Base-by-base conservation (phyloP, 2,888 invertebrate genomes). In the Hypolimnas misippus region DNA sequence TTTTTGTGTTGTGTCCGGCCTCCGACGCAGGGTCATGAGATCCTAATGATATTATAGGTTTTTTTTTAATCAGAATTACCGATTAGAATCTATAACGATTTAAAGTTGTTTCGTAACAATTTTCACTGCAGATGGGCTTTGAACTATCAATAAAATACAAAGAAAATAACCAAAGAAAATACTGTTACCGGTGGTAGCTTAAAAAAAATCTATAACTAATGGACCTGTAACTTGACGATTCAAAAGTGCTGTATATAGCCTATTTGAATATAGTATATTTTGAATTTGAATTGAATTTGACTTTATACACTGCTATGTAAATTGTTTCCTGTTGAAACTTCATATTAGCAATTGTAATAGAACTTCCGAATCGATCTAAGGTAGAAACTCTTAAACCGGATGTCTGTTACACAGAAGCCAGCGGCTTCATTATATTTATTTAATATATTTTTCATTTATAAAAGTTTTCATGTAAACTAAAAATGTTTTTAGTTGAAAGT, bases 331-430 rank as follows among this genome's bases (percentile, higher is more conserved):
- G 53, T 62, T 59, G 52, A 53, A 65, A 63, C 38, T 53, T 52
- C 44, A 29, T 54, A 63, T 66, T 66, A 63, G 59, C 63, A 54
- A 60, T 66, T 63, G 65, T 63, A 66, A 66, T 66, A 42, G 63
- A 66, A 56, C 51, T 58, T 54, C 46, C 19, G 46, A 57, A 40
- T 29, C 51, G 53, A 53, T 59, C 59, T 66, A 53, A 57, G 35
- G 40, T 59, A 60, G 42, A 57, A 49, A 59, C 29, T 53, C 25
- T 51, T 58, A 14, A n/a, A 38, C 35, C 8, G 55, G 51, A 14
- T 29, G 31, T 33, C 2, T 25, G 5, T 56, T 49, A 62, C 56
- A 59, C 52, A 33, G 55, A 46, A 21, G 7, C 17, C 33, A 56
- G 17, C 19, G n/a, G n/a, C n/a, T n/a, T n/a, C 8, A 5, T 14